A percentile compares a stretch with the other conserved stretches of the same genome.
phyloP scores from a whole-genome alignment of 2,797 vertebrate genomes.

The Darevskia nairensis region DNA sequence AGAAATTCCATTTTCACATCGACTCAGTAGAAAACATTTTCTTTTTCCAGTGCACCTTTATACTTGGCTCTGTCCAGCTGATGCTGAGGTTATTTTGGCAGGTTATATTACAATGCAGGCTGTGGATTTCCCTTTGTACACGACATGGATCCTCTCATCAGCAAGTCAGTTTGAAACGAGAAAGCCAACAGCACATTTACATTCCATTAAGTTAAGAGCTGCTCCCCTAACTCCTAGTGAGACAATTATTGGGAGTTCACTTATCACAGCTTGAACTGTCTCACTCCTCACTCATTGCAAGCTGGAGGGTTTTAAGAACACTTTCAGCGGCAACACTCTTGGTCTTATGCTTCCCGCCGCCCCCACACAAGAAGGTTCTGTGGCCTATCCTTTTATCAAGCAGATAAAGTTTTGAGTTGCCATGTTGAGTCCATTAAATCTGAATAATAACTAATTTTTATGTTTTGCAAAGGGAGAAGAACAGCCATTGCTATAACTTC shows the following conservation, averaged over 20 bases:
- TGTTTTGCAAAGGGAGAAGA: neutral
- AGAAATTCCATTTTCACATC: neutral
- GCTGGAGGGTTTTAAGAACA: neutral
- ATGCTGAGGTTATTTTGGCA: slow-evolving; percentile 50
- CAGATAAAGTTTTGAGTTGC: neutral
- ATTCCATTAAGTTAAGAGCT: slow-evolving; percentile 45
- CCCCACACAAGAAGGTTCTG: neutral
- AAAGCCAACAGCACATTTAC: neutral
- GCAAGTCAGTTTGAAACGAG: slow-evolving; percentile 45
- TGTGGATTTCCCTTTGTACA: slow-evolving; percentile 45
- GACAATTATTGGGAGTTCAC: slow-evolving; percentile 36
- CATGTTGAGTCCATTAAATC: neutral
- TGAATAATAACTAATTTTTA: neutral
- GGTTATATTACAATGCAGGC: slow-evolving; percentile 2
- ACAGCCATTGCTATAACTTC: neutral
- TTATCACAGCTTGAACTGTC: slow-evolving; percentile 50
- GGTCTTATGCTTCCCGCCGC: neutral
- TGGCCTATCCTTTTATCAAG: neutral
- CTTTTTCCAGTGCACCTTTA: slow-evolving; percentile 10
- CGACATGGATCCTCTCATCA: slow-evolving; percentile 23
- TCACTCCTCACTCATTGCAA: slow-evolving; percentile 36
- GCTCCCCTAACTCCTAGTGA: slow-evolving; percentile 26
- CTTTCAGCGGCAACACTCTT: neutral
- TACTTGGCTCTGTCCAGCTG: slow-evolving; percentile 15
- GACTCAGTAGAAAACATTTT: neutral